These are phyloP conservation scores for Plebejus anna DNA, from an alignment of 2,888 invertebrate species.

Conservation along the genomic window DNA sequence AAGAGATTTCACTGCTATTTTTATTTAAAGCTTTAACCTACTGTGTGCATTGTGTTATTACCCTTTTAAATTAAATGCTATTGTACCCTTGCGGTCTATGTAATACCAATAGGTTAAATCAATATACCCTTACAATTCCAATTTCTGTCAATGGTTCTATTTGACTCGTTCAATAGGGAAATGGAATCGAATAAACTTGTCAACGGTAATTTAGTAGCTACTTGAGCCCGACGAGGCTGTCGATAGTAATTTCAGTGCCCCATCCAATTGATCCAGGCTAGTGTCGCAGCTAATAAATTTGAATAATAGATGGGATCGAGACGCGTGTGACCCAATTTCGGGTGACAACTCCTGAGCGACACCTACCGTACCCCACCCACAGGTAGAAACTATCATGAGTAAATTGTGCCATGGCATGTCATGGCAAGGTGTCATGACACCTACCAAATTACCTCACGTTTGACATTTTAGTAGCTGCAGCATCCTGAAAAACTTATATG, in stretches of 20 bases:
- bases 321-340: slow-evolving; percentile 29
- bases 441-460: neutral
- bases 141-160: neutral
- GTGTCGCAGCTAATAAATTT: slow-evolving; percentile 25
- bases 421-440: neutral
- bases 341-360: slow-evolving; percentile 12
- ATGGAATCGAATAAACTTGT: neutral
- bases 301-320: slow-evolving; percentile 26
- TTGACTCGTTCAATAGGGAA: neutral
- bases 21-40: neutral
- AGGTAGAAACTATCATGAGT: neutral
- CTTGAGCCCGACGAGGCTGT: slow-evolving; percentile 1
- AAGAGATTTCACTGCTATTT: neutral
- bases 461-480: neutral
- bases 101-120: neutral
- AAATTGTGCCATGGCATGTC: neutral
- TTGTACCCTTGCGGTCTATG: neutral
- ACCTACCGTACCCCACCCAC: neutral
- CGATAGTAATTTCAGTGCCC: slow-evolving; percentile 17
- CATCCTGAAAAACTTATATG: neutral
- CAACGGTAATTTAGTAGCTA: slow-evolving; percentile 15
- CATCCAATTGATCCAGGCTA: slow-evolving; percentile 23
- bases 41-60: neutral
- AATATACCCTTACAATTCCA: neutral
- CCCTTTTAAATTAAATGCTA: neutral